Base-by-base conservation (phyloP, 2,888 invertebrate genomes). In the Drosophila suboccidentalis region DNA sequence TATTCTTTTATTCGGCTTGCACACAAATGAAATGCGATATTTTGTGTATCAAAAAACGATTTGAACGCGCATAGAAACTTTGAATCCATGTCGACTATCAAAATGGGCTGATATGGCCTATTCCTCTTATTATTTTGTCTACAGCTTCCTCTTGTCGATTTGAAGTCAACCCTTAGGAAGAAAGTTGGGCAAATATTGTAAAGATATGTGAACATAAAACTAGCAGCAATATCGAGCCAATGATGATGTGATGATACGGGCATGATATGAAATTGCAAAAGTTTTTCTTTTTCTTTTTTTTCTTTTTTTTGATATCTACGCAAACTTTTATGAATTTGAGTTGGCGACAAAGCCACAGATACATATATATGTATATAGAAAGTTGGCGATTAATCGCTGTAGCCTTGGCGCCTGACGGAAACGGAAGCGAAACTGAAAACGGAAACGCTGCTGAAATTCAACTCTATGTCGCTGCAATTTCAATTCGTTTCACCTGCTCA, bases 241-340 rank as follows among this genome's bases (percentile, higher is more conserved):
- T 91, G 90, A 91, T 91, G 87, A 90, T 89, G 82, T 87, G 90
- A 90, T 90, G 90, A 89, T 87, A 77, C 39, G 54, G 41, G 36
- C 46, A 71, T 77, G 74, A 90, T 89, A 84, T 80, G 79, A 80
- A 88, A 90, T 89, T 85, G 85, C 83, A 60, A 90, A 91, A 91
- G 71, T 89, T 91, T 88, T 61, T 60, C 66, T 73, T 64, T 29
- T 55, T 3, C 15, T 77, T 41, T 44, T 19, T 50, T 22, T 22
- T 22, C 38, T n/a, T 39, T 44, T 57, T 41, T 22, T 46, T 44
- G n/a, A 29, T 71, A 59, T 76, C 54, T 67, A 9, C n/a, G 51
- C 11, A 69, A 78, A 78, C 26, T 77, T 77, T 77, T 74, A 66
- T 77, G 75, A 74, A 74, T 74, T 69, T 65, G 51, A 55, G 63